Conservation (phyloP, 1,140 invertebrate genomes). For the Ladona fulva region DNA sequence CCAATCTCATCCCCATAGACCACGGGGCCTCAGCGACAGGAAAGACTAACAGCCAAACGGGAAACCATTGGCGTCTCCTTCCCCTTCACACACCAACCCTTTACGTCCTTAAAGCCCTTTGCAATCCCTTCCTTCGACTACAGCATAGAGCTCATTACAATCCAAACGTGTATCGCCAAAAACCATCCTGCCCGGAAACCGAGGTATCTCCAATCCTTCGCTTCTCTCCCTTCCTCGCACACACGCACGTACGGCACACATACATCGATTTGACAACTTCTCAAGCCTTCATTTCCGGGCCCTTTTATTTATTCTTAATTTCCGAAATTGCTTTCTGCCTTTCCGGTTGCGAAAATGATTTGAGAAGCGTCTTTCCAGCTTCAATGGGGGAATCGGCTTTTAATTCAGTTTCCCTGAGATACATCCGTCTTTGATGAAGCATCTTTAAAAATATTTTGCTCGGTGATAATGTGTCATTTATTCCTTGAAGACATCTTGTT, state of each 20-base stretch:
- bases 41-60: slow-evolving; percentile 8
- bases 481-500: too few species aligned
- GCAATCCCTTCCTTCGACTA: not conserved
- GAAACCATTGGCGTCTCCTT: not conserved
- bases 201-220: not conserved
- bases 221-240: not conserved
- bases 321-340: not conserved
- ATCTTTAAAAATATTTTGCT: too few species aligned
- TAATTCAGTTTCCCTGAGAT: too few species aligned
- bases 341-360: not conserved
- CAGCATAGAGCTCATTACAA: not conserved
- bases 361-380: too few species aligned
- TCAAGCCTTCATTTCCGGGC: not conserved
- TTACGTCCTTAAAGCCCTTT: not conserved
- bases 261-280: not conserved
- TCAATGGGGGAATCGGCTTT: too few species aligned
- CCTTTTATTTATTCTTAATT: not conserved
- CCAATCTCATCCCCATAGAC: not conserved
- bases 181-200: not conserved
- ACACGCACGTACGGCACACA: too few species aligned
- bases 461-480: too few species aligned
- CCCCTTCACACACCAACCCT: not conserved
- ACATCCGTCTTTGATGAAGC: too few species aligned
- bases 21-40: not conserved
- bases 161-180: slow-evolving; percentile 8